Percentiles rank a stretch among this genome's conserved stretches.
phyloP scores from a whole-genome alignment of 1,140 invertebrate genomes.

The Laupala kohalensis region DNA sequence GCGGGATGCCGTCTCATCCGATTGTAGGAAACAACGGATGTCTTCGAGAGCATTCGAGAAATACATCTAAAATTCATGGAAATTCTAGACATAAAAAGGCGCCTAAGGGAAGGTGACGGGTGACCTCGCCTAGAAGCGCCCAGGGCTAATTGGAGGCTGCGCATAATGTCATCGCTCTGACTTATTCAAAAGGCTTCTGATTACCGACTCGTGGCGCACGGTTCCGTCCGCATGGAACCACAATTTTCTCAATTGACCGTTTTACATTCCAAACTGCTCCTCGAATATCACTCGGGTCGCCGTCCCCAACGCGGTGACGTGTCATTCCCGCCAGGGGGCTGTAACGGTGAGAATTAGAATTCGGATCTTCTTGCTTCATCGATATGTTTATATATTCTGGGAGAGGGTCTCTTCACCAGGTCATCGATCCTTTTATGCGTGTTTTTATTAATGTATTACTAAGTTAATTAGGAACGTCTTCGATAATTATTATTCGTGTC shows the following conservation, averaged over 20 bases:
- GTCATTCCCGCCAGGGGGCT: not conserved
- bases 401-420: not conserved
- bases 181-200: not conserved
- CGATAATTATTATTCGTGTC: too few relatives aligned
- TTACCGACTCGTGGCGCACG: not conserved
- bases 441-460: too few relatives aligned
- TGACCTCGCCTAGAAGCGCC: too few relatives aligned
- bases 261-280: not conserved
- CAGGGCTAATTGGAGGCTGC: too few relatives aligned
- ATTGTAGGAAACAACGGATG: too few relatives aligned
- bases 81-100: too few relatives aligned
- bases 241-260: not conserved
- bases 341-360: not conserved
- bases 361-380: not conserved
- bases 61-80: too few relatives aligned
- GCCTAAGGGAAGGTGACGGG: too few relatives aligned
- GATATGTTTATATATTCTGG: not conserved
- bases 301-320: not conserved
- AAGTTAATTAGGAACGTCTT: too few relatives aligned
- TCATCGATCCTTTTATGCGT: too few relatives aligned
- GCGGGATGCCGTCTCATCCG: too few relatives aligned
- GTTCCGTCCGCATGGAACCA: not conserved
- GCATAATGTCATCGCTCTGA: not conserved
- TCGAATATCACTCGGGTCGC: not conserved
- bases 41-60: too few relatives aligned